Conservation (phyloP, 2,113 vertebrate species). For the Lagopus muta region DNA sequence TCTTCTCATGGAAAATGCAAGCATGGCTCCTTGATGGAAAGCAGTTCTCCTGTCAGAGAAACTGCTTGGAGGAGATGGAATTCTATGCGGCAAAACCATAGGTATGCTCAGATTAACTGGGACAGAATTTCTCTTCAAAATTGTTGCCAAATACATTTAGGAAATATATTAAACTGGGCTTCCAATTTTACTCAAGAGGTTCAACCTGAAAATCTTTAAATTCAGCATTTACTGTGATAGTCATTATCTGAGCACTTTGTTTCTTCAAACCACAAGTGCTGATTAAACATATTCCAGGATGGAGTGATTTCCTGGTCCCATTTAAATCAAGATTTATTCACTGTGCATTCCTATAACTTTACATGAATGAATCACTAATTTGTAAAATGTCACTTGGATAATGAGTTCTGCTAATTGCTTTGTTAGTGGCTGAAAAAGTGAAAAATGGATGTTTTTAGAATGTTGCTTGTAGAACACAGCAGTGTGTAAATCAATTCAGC, state of each 20-base stretch:
- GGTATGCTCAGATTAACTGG: neutral
- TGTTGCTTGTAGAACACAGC: neutral
- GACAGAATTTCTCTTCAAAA: neutral
- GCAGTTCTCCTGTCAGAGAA: neutral
- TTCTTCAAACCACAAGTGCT: neutral
- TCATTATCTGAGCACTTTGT: neutral
- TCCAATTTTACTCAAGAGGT: neutral
- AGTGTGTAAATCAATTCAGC: neutral
- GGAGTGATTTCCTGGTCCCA: neutral
- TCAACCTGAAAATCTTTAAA: neutral
- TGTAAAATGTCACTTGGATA: constrained; percentile 22
- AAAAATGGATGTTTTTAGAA: neutral
- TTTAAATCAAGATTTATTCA: constrained; percentile 48
- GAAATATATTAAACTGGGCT: neutral
- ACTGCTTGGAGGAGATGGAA: neutral
- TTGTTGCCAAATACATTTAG: neutral
- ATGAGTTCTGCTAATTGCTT: constrained; percentile 42
- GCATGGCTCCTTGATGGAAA: neutral
- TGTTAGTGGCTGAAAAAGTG: constrained; percentile 2
- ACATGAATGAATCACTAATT: constrained; percentile 16
- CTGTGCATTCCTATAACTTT: neutral
- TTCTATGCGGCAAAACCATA: fast-evolving
- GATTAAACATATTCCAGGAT: neutral
- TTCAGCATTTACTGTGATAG: neutral
- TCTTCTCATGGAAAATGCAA: neutral